Evolutionary conservation across 2,113 vertebrate genomes (phyloP).

Genomic region (Carlito syrichta): DNA sequence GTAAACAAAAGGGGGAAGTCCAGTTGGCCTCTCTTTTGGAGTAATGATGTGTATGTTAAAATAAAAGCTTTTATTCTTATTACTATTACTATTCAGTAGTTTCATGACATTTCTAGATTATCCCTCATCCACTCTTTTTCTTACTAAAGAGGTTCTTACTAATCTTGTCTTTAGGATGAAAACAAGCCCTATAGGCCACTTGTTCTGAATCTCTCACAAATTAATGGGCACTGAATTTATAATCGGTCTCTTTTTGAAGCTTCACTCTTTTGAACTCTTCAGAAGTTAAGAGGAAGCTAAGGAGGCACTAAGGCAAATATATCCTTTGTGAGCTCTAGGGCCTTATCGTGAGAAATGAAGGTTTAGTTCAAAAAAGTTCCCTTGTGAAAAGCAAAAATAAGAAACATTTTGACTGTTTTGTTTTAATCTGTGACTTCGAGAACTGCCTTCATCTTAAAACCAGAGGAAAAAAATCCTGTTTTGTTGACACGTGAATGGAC

Average conservation of each 20-base stretch:
- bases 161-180: neutral
- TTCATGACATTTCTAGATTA: neutral
- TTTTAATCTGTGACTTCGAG: slow-evolving; percentile 31
- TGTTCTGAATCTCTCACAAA: neutral
- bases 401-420: slow-evolving; percentile 12
- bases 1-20: neutral
- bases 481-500: neutral
- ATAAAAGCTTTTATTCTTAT: neutral
- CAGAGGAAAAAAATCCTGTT: neutral
- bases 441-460: slow-evolving; percentile 27
- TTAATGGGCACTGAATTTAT: neutral
- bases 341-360: neutral
- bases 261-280: neutral
- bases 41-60: neutral
- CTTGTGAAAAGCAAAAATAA: neutral
- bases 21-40: neutral
- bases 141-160: neutral
- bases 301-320: slow-evolving; percentile 23
- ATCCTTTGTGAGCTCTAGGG: neutral
- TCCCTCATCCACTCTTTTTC: neutral
- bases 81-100: slow-evolving; percentile 11
- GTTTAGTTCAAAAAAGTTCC: slow-evolving; percentile 42
- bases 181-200: slow-evolving; percentile 10
- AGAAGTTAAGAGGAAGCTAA: slow-evolving; percentile 37
- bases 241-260: slow-evolving; percentile 30